Evolutionary conservation across 2,113 vertebrate genomes (phyloP).

Genomic region (Sakesphorus luctuosus): DNA sequence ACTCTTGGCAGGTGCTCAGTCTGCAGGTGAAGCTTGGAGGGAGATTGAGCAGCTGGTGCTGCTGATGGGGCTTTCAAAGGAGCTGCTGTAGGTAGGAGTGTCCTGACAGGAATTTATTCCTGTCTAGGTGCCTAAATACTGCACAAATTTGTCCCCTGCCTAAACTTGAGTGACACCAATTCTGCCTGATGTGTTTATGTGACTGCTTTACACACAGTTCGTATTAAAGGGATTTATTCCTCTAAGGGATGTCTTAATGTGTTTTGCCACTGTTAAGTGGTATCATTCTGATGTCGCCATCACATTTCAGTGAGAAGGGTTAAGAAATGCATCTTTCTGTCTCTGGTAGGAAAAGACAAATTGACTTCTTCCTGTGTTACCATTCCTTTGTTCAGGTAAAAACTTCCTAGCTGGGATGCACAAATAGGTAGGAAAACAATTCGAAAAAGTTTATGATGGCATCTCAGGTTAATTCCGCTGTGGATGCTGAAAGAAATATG

Average conservation of each 20-base stretch:
- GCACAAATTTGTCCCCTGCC: not conserved
- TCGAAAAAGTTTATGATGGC: constrained; percentile 38
- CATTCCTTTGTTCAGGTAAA: not conserved
- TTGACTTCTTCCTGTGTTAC: not conserved
- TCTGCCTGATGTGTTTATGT: not conserved
- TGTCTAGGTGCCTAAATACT: not conserved
- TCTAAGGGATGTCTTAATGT: not conserved
- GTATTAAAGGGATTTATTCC: not conserved
- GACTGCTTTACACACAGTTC: not conserved
- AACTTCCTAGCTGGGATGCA: constrained; percentile 1
- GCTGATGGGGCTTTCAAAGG: not conserved
- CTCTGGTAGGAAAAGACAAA: not conserved
- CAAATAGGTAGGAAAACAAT: constrained; percentile 1
- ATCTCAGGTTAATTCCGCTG: constrained; percentile 63
- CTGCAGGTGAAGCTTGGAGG: not conserved
- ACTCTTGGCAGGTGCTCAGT: not conserved
- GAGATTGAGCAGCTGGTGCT: not conserved
- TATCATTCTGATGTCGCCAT: not conserved
- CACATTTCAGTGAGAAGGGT: not conserved
- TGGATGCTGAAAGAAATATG: constrained; percentile 28
- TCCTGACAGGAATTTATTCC: not conserved
- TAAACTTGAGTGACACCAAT: not conserved
- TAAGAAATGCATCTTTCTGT: not conserved
- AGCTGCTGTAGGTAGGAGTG: not conserved
- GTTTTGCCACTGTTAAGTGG: not conserved